Percentiles rank a stretch among this genome's conserved stretches.
These are phyloP conservation scores for Philypnodon macrostomus DNA, from an alignment of 2,797 vertebrate genomes.

Conservation along the genomic window DNA sequence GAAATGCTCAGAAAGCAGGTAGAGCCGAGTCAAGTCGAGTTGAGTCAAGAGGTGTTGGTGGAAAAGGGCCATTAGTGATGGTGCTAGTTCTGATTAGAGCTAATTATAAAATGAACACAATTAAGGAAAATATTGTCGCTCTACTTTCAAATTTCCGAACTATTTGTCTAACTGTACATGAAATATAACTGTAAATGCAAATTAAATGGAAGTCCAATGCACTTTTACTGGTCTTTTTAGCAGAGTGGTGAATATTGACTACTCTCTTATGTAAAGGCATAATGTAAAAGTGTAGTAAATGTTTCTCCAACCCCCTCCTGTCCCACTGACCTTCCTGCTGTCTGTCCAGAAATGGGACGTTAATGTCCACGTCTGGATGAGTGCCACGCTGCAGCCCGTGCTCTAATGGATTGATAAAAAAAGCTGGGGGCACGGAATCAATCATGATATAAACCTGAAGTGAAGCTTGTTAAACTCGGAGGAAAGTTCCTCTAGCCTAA, in stretches of 20 bases:
- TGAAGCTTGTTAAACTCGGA: conserved; percentile 70
- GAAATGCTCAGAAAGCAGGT: too few relatives aligned
- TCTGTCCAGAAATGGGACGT: conserved; percentile 65
- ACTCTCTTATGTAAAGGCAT: conserved; percentile 34
- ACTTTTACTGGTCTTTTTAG: conserved; percentile 3
- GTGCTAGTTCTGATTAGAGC: too few relatives aligned
- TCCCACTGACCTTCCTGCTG: conserved; percentile 60
- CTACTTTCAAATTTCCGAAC: too few relatives aligned
- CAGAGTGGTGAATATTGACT: conserved; percentile 39
- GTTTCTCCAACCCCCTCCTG: conserved; percentile 42
- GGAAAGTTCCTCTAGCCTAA: conserved; percentile 68
- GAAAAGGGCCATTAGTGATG: too few relatives aligned
- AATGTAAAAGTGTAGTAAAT: conserved; percentile 53
- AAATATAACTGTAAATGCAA: too few relatives aligned
- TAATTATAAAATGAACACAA: too few relatives aligned
- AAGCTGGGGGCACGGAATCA: conserved; percentile 70
- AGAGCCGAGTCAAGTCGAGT: too few relatives aligned
- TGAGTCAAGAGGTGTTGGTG: too few relatives aligned
- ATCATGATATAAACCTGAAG: conserved; percentile 70
- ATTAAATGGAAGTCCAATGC: too few relatives aligned
- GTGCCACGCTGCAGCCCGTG: conserved; percentile 63
- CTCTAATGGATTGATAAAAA: conserved; percentile 74
- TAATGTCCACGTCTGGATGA: conserved; percentile 62
- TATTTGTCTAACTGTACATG: too few relatives aligned
- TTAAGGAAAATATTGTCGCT: too few relatives aligned